Base-by-base conservation (phyloP, 1,140 invertebrate genomes). In the Drosophila teissieri region DNA sequence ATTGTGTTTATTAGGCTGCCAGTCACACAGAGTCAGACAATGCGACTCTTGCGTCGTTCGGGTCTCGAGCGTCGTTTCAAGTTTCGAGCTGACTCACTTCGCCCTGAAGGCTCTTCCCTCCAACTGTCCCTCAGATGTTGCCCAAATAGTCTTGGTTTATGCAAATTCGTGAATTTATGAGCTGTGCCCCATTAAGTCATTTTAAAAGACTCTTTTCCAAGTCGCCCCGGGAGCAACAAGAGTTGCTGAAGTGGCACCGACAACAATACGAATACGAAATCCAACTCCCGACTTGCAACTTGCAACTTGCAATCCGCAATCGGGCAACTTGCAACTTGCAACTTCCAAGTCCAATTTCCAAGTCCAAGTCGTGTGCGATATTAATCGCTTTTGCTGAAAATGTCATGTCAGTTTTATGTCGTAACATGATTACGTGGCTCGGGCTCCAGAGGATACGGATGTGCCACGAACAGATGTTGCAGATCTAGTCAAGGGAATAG, bases 131-230 rank as follows among this genome's bases (percentile, higher is more conserved):
- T 48, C 60, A 53, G 75, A 81, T 72, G 60, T 61, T 79, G 52
- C 61, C 76, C 73, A 86, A 80, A 80, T 68, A 77, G 53, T 53
- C 48, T 53, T 61, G 72, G 57, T 85, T 88, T 89, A 86, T 86
- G 88, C 89, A 91, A 91, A 91, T 91, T 91, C 80, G 80, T 84
- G 77, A 91, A 91, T 91, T 91, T 91, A 91, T 91, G 89, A 91
- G 80, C 83, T 89, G 73, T 88, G 80, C 60, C 65, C 89, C 88
- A 91, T 91, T 91, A 91, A 91, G 88, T 91, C 88, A 91, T 91
- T 91, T 91, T 80, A 80, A 83, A 75, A 75, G 83, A 88, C 75
- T 90, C 70, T 79, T 77, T 86, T 78, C 24, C 31, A 45, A 34
- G 19, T 56, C 17, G 63, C 75, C 83, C 67, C 75, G 48, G 51